Base-by-base conservation (phyloP, 1,140 invertebrate genomes). In the Cydia splendana region DNA sequence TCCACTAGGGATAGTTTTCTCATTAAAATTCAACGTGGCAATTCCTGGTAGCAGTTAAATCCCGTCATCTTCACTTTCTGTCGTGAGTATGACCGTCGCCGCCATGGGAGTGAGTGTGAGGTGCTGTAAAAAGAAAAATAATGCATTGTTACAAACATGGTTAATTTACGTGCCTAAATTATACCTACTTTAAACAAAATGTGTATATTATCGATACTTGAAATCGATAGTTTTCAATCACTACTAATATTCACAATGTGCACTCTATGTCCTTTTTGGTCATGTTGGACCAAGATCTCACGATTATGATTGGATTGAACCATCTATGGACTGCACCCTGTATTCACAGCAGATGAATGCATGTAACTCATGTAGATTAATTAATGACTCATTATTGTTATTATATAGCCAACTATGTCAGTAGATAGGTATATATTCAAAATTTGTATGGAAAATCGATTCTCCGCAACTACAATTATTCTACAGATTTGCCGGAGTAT, bases 41-140 rank as follows among this genome's bases (percentile, higher is more conserved):
- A 62, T 53, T 62, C 57, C 7, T 24, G 9, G 10, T 24, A 18
- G 9, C 9, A 62, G 20, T n/a, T 62, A 12, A 62, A 62, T 62
- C 57, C 6, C 18, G 12, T 62, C 20, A 2, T 34, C 34, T 34
- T 65, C 75, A 38, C 75, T 57, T 62, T 24, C 57, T 75, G 71
- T 86, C 81, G 51, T 84, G 83, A 2, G 80, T 79, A 69, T 85
- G 84, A 13, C 79, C 81, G 75, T 83, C 81, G 42, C 78, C 79
- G 28, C 79, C 79, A 71, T 85, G 80, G 6, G 77, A 75, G 65
- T 85, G 84, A 20, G 48, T 79, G 67, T 85, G 88, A 0, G 87
- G 80, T 74, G 88, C 89, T 92, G 84, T 12, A 86, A 88, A 71
- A 77, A 83, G 80, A 82, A 78, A 77, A 51, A 57, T 48, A 18